Conservation (phyloP, 2,888 invertebrate species). For the Sinodicranocentrus sp. region DNA sequence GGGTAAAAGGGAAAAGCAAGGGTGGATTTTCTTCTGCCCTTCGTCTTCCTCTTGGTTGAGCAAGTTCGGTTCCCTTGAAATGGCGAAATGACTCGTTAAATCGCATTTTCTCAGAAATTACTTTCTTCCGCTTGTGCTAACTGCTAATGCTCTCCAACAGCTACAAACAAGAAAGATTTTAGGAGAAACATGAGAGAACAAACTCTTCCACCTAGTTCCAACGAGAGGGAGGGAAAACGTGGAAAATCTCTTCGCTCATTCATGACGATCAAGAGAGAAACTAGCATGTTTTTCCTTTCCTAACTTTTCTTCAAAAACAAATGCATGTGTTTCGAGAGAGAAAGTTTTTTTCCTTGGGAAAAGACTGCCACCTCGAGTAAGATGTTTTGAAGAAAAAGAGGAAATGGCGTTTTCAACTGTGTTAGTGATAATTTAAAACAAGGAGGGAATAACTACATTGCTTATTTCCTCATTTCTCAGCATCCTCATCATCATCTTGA, state of each 20-base stretch:
- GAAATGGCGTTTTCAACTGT: constrained; percentile 6
- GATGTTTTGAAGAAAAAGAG: neutral
- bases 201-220: constrained; percentile 12
- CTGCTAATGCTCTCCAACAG: constrained; percentile 62
- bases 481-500: neutral
- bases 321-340: neutral
- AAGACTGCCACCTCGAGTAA: no score
- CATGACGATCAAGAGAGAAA: constrained; percentile 34
- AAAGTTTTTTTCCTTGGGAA: neutral
- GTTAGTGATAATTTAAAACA: constrained; percentile 4
- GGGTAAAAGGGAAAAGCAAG: neutral
- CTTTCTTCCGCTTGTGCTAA: constrained; percentile 65
- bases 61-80: constrained; percentile 41
- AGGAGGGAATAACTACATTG: neutral
- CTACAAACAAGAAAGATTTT: constrained; percentile 28
- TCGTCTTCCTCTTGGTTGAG: neutral
- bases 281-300: neutral
- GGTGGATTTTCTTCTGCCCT: neutral
- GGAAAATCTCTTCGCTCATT: constrained; percentile 55
- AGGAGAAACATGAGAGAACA: neutral
- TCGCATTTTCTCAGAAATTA: constrained; percentile 75
- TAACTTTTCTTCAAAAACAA: constrained; percentile 12
- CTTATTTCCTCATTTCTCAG: neutral
- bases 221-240: constrained; percentile 34
- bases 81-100: constrained; percentile 77